Percentiles rank a stretch among this genome's conserved stretches.
Conservation (phyloP, 2,888 invertebrate genomes). For the Megamerina dolium region DNA sequence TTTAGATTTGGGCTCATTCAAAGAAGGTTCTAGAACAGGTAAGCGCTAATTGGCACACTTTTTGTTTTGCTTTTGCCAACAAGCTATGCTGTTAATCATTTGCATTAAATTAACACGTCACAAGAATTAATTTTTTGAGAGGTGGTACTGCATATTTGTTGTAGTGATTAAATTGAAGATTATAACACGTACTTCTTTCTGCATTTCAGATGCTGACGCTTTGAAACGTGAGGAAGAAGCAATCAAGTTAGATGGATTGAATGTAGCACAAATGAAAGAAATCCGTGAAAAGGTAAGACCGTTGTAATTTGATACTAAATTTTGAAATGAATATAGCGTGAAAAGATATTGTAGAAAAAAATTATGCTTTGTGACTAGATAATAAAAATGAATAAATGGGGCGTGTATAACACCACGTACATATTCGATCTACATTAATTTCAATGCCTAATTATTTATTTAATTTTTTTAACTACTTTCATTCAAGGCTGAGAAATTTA, state of each 20-base stretch:
- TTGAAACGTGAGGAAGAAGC: slow-evolving; percentile 92
- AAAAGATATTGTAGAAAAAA: too few relatives aligned
- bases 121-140: too few relatives aligned
- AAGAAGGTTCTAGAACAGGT: slow-evolving; percentile 89
- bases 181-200: slow-evolving; percentile 4
- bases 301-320: background rate
- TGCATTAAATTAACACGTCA: too few relatives aligned
- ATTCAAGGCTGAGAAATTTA: slow-evolving; percentile 77
- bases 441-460: too few relatives aligned
- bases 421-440: too few relatives aligned
- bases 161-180: background rate
- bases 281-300: slow-evolving; percentile 66
- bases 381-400: too few relatives aligned
- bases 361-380: too few relatives aligned
- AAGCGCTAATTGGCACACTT: slow-evolving; percentile 27
- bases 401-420: too few relatives aligned
- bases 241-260: slow-evolving; percentile 90
- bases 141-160: background rate
- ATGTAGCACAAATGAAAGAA: slow-evolving; percentile 89
- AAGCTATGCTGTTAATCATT: too few relatives aligned
- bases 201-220: slow-evolving; percentile 72
- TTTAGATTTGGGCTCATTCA: slow-evolving; percentile 71
- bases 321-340: too few relatives aligned
- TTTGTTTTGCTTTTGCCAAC: too few relatives aligned
- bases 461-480: too few relatives aligned